Conservation (phyloP, 1,140 invertebrate genomes). For the Akabosia matsudoensis region DNA sequence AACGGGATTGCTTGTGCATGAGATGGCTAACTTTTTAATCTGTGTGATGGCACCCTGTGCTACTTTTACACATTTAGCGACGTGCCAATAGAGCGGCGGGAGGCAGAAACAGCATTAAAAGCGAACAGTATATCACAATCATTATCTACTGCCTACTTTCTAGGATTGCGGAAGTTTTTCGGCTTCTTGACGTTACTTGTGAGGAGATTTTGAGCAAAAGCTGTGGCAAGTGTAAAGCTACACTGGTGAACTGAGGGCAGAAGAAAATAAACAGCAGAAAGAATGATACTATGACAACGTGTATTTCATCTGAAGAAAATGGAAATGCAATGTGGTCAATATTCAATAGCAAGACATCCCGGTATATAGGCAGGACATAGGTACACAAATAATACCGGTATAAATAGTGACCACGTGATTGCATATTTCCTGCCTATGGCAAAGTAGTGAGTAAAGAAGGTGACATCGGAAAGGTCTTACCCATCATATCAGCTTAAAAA, state of each 20-base stretch:
- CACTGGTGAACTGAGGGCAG: neutral
- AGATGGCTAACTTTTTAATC: neutral
- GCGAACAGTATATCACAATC: neutral
- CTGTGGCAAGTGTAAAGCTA: neutral
- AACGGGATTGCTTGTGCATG: neutral
- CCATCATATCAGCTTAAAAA: too few relatives aligned
- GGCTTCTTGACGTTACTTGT: neutral
- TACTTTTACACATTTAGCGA: neutral
- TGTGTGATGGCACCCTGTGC: neutral
- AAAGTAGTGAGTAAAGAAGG: too few relatives aligned
- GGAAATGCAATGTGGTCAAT: too few relatives aligned
- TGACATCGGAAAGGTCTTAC: too few relatives aligned
- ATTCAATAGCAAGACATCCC: too few relatives aligned
- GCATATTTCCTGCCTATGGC: too few relatives aligned
- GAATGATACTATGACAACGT: too few relatives aligned
- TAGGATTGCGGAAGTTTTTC: neutral
- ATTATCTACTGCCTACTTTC: neutral
- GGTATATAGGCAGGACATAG: too few relatives aligned
- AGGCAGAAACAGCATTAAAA: neutral
- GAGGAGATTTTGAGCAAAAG: neutral
- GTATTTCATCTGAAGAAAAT: too few relatives aligned
- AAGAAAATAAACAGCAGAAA: neutral
- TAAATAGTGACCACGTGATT: too few relatives aligned
- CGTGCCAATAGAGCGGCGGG: neutral
- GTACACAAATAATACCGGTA: too few relatives aligned